Conservation (phyloP, 2,113 vertebrate species). For the Pelvicachromis taeniatus region DNA sequence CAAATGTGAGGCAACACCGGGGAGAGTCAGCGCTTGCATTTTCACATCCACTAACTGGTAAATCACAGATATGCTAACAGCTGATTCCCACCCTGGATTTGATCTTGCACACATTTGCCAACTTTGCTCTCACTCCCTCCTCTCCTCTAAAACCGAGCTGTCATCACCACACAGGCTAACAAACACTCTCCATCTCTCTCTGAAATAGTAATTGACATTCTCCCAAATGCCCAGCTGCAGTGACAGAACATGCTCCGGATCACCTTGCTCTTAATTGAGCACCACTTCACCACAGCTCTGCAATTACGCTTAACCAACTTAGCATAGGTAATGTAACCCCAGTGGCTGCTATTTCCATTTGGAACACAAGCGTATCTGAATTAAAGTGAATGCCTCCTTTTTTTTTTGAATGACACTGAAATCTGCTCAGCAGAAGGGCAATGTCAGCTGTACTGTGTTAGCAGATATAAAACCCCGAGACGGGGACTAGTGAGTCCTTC, state of each 20-base stretch:
- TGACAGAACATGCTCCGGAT: conserved; percentile 32
- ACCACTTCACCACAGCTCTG: conserved; percentile 45
- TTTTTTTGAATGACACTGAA: conserved; percentile 13
- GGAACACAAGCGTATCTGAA: conserved; percentile 6
- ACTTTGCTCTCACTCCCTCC: conserved; percentile 28
- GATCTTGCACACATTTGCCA: conserved; percentile 10
- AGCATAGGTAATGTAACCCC: conserved; percentile 43
- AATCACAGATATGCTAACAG: conserved; percentile 50
- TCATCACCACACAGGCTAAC: conserved; percentile 21
- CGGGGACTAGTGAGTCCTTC: conserved; percentile 17
- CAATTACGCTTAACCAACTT: conserved; percentile 40
- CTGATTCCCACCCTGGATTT: conserved; percentile 50
- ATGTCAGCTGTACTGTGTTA: conserved; percentile 26
- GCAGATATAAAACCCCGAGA: conserved; percentile 10
- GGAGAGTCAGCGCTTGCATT: conserved; percentile 3
- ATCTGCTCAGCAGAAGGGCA: conserved; percentile 19
- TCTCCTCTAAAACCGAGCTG: conserved; percentile 23
- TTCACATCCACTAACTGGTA: conserved; percentile 35
- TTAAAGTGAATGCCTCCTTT: background rate
- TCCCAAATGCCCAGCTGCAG: conserved; percentile 40
- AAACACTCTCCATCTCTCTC: conserved; percentile 18
- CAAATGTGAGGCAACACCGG: conserved; percentile 10
- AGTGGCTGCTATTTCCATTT: conserved; percentile 23
- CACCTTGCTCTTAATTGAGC: conserved; percentile 55
- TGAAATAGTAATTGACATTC: conserved; percentile 55